phyloP scores from a whole-genome alignment of 2,113 vertebrate species.

The Nannospalax galili region DNA sequence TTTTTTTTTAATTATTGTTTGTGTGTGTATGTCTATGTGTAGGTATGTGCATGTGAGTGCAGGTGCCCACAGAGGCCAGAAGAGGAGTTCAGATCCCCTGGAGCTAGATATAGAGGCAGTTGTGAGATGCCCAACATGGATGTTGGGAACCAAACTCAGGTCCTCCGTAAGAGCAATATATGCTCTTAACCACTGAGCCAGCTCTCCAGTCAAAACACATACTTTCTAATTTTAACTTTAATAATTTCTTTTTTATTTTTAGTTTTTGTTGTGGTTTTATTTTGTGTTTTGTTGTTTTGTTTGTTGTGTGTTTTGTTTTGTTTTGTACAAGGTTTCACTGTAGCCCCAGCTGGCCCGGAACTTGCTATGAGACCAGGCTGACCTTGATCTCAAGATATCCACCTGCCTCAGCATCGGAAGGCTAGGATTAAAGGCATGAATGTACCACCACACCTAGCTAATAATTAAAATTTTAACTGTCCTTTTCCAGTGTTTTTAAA shows the following conservation, averaged over 20 bases:
- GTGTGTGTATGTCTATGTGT: background rate
- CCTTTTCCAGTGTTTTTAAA: background rate
- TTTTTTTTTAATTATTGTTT: background rate
- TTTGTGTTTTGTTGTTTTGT: too few species aligned
- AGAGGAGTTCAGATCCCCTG: background rate
- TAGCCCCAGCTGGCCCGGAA: too few species aligned
- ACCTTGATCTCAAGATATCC: too few species aligned
- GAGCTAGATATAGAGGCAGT: background rate
- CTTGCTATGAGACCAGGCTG: too few species aligned
- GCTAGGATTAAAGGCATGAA: too few species aligned
- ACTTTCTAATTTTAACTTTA: constrained; percentile 17
- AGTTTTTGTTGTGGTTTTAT: too few species aligned
- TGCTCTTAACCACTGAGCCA: background rate
- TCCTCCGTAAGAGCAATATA: background rate
- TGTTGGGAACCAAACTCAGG: too few species aligned
- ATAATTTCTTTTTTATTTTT: background rate
- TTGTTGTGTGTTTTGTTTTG: too few species aligned
- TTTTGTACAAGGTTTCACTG: too few species aligned
- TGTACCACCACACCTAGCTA: background rate
- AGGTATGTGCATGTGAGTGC: background rate
- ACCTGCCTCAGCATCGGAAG: too few species aligned
- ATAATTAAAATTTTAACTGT: constrained; percentile 7
- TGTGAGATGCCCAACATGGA: background rate
- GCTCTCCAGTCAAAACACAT: background rate
- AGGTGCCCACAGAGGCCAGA: background rate